phyloP scores from a whole-genome alignment of 2,113 vertebrate species.

The Saccopteryx leptura region DNA sequence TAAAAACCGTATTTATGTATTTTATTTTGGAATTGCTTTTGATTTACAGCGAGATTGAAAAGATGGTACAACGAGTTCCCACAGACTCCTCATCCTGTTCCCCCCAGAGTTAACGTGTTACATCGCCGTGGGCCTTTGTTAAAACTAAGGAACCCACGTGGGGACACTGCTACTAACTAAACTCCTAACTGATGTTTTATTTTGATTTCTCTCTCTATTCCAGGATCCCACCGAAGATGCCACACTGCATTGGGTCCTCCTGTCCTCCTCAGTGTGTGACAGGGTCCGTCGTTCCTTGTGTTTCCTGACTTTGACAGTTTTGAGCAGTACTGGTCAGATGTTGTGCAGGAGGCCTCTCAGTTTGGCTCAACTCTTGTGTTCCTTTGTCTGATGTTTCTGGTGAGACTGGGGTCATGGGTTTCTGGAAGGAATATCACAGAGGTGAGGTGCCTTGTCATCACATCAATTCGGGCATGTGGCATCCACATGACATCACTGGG shows the following conservation, averaged over 20 bases:
- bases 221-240: not conserved
- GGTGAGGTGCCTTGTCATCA: not conserved
- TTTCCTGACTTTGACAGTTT: not conserved
- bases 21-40: not conserved
- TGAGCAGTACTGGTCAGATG: not conserved
- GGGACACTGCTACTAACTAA: rapidly evolving
- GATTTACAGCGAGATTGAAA: not conserved
- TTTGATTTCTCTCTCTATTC: not conserved
- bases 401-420: not conserved
- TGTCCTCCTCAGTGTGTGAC: too few relatives aligned
- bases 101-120: rapidly evolving
- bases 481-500: too few relatives aligned
- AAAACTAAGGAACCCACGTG: not conserved
- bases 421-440: not conserved
- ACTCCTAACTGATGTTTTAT: not conserved
- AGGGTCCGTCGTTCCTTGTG: not conserved
- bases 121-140: rapidly evolving
- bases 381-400: not conserved
- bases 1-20: not conserved
- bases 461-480: rapidly evolving
- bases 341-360: not conserved
- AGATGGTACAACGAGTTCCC: not conserved
- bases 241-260: rapidly evolving
- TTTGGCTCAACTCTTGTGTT: not conserved
- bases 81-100: rapidly evolving